These are phyloP conservation scores for Ditylenchus weischeri DNA, from an alignment of 2,888 invertebrate genomes.

Conservation along the genomic window DNA sequence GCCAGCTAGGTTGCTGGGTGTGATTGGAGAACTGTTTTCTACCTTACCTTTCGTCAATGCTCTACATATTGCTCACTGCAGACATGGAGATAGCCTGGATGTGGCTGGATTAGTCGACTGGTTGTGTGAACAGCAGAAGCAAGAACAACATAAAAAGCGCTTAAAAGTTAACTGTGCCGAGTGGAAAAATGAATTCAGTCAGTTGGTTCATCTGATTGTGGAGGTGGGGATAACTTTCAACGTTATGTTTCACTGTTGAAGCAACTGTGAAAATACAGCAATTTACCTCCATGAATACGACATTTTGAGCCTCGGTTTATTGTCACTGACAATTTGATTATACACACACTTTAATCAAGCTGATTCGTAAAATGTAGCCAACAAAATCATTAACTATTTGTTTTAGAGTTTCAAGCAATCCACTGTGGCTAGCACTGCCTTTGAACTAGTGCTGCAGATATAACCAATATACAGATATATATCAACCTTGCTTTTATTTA, in stretches of 20 bases:
- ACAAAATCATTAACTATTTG: too few species aligned
- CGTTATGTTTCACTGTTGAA: too few species aligned
- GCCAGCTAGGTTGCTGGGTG: not conserved
- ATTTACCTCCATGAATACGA: too few species aligned
- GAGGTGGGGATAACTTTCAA: not conserved
- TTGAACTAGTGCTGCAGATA: not conserved
- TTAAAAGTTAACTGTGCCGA: not conserved
- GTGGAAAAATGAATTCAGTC: not conserved
- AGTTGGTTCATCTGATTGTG: not conserved
- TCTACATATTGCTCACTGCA: constrained; percentile 2
- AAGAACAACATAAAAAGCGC: not conserved
- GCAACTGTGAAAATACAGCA: too few species aligned
- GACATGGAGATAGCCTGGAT: not conserved
- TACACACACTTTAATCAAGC: too few species aligned
- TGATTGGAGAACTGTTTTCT: not conserved
- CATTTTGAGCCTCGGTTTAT: too few species aligned
- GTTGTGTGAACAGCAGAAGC: not conserved
- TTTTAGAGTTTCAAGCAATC: constrained; percentile 5
- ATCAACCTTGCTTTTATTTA: too few species aligned
- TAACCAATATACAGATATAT: too few species aligned
- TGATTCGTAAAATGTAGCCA: too few species aligned
- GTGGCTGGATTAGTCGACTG: not conserved
- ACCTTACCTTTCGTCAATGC: not conserved
- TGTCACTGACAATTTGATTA: too few species aligned
- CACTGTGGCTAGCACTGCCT: not conserved